A percentile compares a stretch with the other conserved stretches of the same genome.
Evolutionary conservation across 2,797 vertebrate species (phyloP).

Genomic region (Hybognathus amarus): DNA sequence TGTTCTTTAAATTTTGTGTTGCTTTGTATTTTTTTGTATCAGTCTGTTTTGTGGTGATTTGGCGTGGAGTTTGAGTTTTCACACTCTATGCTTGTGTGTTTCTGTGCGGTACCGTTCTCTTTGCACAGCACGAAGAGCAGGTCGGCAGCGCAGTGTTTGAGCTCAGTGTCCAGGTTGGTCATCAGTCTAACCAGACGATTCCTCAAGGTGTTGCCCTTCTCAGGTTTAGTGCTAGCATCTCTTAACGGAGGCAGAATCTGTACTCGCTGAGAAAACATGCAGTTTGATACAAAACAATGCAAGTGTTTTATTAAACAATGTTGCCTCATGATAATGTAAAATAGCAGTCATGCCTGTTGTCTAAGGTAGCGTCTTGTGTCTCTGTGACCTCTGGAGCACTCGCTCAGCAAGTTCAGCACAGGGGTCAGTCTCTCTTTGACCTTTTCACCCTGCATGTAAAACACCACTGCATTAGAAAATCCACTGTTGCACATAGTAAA

Average conservation of each 20-base stretch:
- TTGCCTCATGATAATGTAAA: not conserved
- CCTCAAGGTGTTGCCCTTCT: conserved; percentile 77
- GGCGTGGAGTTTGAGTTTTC: not conserved
- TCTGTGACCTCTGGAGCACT: conserved; percentile 78
- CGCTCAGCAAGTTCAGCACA: conserved; percentile 78
- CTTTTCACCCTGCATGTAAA: conserved; percentile 68
- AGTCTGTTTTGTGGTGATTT: not conserved
- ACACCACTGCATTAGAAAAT: not conserved
- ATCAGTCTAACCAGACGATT: conserved; percentile 80
- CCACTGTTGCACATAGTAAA: not conserved
- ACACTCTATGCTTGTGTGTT: not conserved
- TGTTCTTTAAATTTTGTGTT: not conserved
- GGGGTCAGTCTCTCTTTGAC: conserved; percentile 79
- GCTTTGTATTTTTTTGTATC: too few relatives aligned
- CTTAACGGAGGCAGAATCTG: conserved; percentile 77
- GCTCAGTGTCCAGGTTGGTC: conserved; percentile 81
- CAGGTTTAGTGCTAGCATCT: conserved; percentile 76
- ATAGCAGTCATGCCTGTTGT: conserved; percentile 66
- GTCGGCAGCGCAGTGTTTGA: conserved; percentile 83
- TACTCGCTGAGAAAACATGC: not conserved
- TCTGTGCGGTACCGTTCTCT: conserved; percentile 67
- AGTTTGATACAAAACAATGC: not conserved
- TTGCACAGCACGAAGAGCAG: conserved; percentile 86
- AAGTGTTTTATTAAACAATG: not conserved
- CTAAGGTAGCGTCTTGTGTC: conserved; percentile 80